phyloP scores from a whole-genome alignment of 2,113 vertebrate species.

The Antechinus stuartii region DNA sequence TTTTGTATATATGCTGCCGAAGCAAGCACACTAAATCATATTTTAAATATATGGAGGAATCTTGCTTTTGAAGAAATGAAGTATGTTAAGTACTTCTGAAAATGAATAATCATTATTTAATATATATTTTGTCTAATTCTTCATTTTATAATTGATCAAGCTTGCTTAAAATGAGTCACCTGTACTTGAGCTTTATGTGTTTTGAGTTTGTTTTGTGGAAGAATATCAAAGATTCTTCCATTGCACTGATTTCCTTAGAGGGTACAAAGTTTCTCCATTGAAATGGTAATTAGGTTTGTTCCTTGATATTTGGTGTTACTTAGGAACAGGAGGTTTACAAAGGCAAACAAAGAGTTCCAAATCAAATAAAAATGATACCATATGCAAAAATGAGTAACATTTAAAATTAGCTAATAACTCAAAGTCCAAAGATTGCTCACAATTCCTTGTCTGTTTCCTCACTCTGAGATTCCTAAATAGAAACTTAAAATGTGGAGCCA shows the following conservation, averaged over 20 bases:
- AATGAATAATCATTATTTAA: background rate
- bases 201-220: slow-evolving; percentile 29
- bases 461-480: slow-evolving; percentile 39
- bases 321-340: slow-evolving; percentile 64
- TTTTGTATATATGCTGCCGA: background rate
- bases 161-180: background rate
- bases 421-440: slow-evolving; percentile 41
- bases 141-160: background rate
- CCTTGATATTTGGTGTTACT: slow-evolving; percentile 51
- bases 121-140: background rate
- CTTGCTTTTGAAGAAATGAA: background rate
- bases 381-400: slow-evolving; percentile 50
- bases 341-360: slow-evolving; percentile 45
- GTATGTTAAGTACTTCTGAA: background rate
- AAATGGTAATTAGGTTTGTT: slow-evolving; percentile 62
- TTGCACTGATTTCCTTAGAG: slow-evolving; percentile 38
- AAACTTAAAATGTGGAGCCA: slow-evolving; percentile 37
- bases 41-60: background rate
- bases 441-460: slow-evolving; percentile 4
- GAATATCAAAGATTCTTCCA: slow-evolving; percentile 8
- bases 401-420: slow-evolving; percentile 38
- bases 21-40: background rate
- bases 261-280: slow-evolving; percentile 67
- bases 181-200: background rate
- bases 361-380: slow-evolving; percentile 48